phyloP scores from a whole-genome alignment of 2,888 invertebrate genomes.

The Tetheella fluctuosa region DNA sequence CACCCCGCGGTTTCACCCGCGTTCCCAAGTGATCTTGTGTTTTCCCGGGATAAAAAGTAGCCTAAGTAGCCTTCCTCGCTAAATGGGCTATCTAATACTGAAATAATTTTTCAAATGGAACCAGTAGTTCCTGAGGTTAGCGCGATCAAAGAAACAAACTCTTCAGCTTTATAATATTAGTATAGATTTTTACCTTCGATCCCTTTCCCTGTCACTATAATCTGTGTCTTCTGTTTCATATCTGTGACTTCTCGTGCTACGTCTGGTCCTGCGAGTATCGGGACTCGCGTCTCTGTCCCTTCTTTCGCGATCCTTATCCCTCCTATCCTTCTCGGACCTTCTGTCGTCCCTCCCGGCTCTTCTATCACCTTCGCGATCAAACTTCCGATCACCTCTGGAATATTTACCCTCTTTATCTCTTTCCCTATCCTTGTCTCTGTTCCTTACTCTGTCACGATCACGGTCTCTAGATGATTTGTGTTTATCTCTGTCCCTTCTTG shows the following conservation, averaged over 20 bases:
- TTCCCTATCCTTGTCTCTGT: constrained; percentile 57
- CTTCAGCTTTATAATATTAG: constrained; percentile 1
- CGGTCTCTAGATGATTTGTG: constrained; percentile 59
- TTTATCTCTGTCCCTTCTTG: constrained; percentile 66
- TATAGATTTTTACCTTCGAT: constrained; percentile 66
- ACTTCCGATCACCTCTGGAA: constrained; percentile 64
- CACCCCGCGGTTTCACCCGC: too few species aligned
- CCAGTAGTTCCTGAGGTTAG: too few species aligned
- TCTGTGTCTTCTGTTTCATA: constrained; percentile 88
- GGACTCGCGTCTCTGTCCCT: constrained; percentile 59
- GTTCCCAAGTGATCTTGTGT: too few species aligned
- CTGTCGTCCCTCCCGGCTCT: constrained; percentile 46
- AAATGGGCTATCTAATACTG: too few species aligned
- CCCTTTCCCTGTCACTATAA: constrained; percentile 86
- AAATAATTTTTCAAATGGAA: too few species aligned
- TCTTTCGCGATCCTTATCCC: constrained; percentile 62
- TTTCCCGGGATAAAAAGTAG: too few species aligned
- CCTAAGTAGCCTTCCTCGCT: too few species aligned
- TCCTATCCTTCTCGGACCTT: constrained; percentile 53
- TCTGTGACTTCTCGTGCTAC: constrained; percentile 69
- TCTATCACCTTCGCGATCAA: constrained; percentile 35
- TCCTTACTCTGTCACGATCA: constrained; percentile 55
- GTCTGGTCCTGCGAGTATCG: constrained; percentile 60
- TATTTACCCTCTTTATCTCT: constrained; percentile 63
- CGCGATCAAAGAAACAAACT: too few species aligned